Conservation (phyloP, 92 coral and sea anemone genomes). For the Zoanthus gigantus region DNA sequence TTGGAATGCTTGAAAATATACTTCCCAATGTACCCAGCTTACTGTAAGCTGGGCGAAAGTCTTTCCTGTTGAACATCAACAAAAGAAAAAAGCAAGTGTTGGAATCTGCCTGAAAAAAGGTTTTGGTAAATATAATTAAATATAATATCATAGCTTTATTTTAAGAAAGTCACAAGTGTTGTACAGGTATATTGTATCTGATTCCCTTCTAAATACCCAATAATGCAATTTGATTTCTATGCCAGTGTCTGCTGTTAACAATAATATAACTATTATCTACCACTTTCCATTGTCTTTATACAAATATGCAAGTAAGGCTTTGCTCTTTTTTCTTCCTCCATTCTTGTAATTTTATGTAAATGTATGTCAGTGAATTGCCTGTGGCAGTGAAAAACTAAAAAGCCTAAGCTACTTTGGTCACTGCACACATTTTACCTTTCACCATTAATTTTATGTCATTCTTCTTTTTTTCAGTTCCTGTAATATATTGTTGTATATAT, state of each 20-base stretch:
- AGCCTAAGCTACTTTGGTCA: not conserved
- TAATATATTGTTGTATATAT: not conserved
- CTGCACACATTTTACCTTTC: slow-evolving; percentile 1
- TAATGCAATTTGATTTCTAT: slow-evolving; percentile 1
- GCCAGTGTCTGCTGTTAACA: not conserved
- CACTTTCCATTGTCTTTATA: slow-evolving; percentile 6
- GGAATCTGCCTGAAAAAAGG: not conserved
- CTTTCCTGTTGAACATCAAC: slow-evolving; percentile 10
- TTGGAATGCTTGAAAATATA: slow-evolving; percentile 45
- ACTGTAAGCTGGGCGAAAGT: slow-evolving; percentile 50
- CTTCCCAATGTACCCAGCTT: slow-evolving; percentile 28
- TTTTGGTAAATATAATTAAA: not conserved
- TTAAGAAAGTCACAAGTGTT: not conserved
- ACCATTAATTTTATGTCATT: not conserved
- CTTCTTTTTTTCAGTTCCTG: not conserved
- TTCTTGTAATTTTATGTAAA: not conserved
- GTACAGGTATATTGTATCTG: slow-evolving; percentile 1
- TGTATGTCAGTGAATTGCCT: not conserved
- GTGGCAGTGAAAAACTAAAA: not conserved
- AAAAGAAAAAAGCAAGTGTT: not conserved
- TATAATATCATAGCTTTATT: not conserved
- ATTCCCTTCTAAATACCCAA: not conserved
- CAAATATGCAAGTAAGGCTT: not conserved
- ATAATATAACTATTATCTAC: not conserved
- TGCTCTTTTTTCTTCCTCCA: not conserved